A percentile compares a stretch with the other conserved stretches of the same genome.
These are phyloP conservation scores for Entomyzon cyanotis DNA, from an alignment of 2,113 vertebrate genomes.

Conservation along the genomic window DNA sequence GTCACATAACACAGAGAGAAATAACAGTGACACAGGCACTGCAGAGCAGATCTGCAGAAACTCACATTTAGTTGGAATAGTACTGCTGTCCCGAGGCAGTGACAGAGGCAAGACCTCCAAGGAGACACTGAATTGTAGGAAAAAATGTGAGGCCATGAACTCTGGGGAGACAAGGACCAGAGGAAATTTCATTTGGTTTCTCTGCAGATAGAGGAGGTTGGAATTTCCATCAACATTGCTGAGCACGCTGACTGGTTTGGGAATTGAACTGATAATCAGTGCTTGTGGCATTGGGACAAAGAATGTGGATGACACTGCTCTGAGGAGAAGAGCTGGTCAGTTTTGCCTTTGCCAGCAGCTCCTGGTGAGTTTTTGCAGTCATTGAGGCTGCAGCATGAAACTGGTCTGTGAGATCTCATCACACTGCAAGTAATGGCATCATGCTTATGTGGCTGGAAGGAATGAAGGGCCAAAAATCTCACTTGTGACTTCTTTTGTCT, in stretches of 20 bases:
- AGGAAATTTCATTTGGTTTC: background rate
- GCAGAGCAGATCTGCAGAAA: background rate
- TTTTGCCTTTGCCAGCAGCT: background rate
- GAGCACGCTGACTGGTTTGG: background rate
- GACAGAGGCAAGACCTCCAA: background rate
- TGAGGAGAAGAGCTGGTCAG: background rate
- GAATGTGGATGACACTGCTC: background rate
- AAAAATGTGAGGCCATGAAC: background rate
- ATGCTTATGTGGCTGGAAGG: background rate
- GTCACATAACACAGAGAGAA: background rate
- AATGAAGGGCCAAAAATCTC: background rate
- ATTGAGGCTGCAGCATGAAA: background rate
- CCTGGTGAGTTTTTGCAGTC: background rate
- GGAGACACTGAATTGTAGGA: background rate
- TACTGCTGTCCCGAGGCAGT: background rate
- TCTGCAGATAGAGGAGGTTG: background rate
- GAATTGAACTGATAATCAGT: background rate
- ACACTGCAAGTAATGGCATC: accelerated
- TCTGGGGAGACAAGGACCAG: background rate
- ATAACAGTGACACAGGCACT: background rate
- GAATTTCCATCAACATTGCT: background rate
- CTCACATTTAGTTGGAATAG: background rate
- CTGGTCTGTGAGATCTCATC: background rate
- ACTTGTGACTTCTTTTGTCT: background rate
- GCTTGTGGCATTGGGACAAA: background rate